phyloP scores from a whole-genome alignment of 1,140 invertebrate genomes.

The Amphibalanus amphitrite region DNA sequence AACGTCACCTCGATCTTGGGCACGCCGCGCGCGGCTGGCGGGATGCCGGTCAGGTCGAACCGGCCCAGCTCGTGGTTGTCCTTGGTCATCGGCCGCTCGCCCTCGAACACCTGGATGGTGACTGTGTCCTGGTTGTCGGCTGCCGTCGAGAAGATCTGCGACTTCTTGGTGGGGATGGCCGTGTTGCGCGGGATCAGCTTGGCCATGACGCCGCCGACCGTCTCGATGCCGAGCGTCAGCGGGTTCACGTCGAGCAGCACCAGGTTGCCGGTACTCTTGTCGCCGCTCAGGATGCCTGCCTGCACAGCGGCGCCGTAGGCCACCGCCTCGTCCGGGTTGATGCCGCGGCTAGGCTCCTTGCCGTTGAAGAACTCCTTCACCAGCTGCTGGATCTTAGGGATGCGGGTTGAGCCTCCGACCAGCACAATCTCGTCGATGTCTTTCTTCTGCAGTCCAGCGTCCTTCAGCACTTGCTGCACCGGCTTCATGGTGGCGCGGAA shows the following conservation, averaged over 20 bases:
- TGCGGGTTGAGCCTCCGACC: neutral
- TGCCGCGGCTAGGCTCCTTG: slow-evolving; percentile 63
- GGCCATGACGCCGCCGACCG: slow-evolving; percentile 98
- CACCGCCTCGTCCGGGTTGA: slow-evolving; percentile 96
- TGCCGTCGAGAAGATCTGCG: slow-evolving; percentile 97
- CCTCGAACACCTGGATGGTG: slow-evolving; percentile 94
- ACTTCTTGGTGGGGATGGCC: slow-evolving; percentile 96
- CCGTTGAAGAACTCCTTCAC: slow-evolving; percentile 2
- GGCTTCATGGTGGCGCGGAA: neutral
- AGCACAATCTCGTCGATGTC: neutral
- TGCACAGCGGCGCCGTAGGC: slow-evolving; percentile 98
- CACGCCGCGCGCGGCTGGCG: slow-evolving; percentile 64
- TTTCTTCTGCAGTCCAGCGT: neutral
- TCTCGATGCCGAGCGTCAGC: slow-evolving; percentile 96
- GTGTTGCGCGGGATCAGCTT: slow-evolving; percentile 90
- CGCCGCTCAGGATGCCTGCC: slow-evolving; percentile 43
- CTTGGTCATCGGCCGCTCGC: slow-evolving; percentile 98
- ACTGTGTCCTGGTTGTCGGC: slow-evolving; percentile 98
- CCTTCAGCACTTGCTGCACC: neutral
- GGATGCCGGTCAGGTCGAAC: slow-evolving; percentile 96
- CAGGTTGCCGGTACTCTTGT: slow-evolving; percentile 88
- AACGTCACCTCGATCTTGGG: slow-evolving; percentile 36
- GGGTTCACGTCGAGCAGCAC: slow-evolving; percentile 96
- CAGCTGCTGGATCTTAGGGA: neutral
- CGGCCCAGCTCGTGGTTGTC: slow-evolving; percentile 96